phyloP scores from a whole-genome alignment of 2,113 vertebrate species.

The Microtus pennsylvanicus region DNA sequence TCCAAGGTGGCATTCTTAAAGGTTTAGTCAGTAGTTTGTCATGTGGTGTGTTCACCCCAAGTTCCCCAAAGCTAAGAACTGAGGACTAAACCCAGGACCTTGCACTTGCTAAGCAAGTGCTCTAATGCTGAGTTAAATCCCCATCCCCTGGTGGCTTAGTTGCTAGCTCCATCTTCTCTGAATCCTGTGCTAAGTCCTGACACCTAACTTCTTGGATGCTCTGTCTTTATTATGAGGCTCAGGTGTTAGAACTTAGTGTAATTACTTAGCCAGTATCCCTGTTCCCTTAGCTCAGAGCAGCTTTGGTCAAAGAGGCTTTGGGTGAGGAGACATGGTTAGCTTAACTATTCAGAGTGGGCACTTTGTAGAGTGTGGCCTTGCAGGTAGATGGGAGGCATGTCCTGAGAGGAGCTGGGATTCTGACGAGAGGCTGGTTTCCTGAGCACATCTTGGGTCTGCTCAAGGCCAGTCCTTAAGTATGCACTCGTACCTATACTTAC shows the following conservation, averaged over 20 bases:
- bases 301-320: not conserved
- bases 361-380: not conserved
- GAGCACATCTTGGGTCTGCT: accelerated
- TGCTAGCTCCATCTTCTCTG: not conserved
- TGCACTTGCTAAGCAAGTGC: not conserved
- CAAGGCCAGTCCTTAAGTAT: too few species aligned
- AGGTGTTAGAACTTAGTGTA: not conserved
- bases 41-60: not conserved
- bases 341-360: not conserved
- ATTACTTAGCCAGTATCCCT: not conserved
- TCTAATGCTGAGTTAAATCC: not conserved
- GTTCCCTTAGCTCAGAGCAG: not conserved
- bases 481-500: not conserved
- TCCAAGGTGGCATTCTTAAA: too few species aligned
- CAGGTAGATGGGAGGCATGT: not conserved
- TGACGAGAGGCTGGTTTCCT: not conserved
- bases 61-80: not conserved
- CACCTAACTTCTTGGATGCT: not conserved
- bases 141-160: not conserved
- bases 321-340: not conserved
- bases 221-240: accelerated
- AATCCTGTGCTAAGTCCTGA: not conserved
- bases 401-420: not conserved
- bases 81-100: not conserved
- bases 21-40: not conserved